Base-by-base conservation (phyloP, 1,140 invertebrate species). In the Sycophaga agraensis region DNA sequence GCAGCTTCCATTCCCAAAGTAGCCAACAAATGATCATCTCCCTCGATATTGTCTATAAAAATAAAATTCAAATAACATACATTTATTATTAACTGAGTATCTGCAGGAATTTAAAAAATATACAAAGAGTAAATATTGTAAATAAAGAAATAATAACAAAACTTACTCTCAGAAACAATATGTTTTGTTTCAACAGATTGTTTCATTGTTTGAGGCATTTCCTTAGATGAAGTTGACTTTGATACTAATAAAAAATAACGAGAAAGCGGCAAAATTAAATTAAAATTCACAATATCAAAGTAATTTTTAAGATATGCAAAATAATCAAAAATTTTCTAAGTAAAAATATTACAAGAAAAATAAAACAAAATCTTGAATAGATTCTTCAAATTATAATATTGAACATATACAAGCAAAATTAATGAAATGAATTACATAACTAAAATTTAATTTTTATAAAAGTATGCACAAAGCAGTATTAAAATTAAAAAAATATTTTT, bases 1-100 rank as follows among this genome's bases (percentile, higher is more conserved):
- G 49, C 75, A 6, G 76, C 74, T 45, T 80, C 75, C 73, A 81
- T 77, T 66, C 73, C 73, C 24, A 81, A 71, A 4, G 78, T 77
- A 11, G 77, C 76, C 21, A 81, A 54, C 51, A 82, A 68, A 64
- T 80, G 73, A 57, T 79, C 79, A 46, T 80, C 77, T 28, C 74
- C 74, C 68, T 80, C 78, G 16, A 79, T 79, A 37, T 70, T 71
- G 63, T 68, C 79, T 80, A 64, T 24, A 19, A n/a, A 62, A 59
- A 50, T 51, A 46, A 19, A 24, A 49, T 46, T 24, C 19, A 14
- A 37, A 1, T 26, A 51, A 31, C 34, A 24, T 17, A 51, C 3
- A 39, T 22, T 26, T 22, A 37, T 37, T 43, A 24, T 34, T 50
- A 56, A 37, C 12, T 34, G n/a, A n/a, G n/a, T n/a, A n/a, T n/a